Conservation (phyloP, 1,140 invertebrate species). For the Fopius arisanus region DNA sequence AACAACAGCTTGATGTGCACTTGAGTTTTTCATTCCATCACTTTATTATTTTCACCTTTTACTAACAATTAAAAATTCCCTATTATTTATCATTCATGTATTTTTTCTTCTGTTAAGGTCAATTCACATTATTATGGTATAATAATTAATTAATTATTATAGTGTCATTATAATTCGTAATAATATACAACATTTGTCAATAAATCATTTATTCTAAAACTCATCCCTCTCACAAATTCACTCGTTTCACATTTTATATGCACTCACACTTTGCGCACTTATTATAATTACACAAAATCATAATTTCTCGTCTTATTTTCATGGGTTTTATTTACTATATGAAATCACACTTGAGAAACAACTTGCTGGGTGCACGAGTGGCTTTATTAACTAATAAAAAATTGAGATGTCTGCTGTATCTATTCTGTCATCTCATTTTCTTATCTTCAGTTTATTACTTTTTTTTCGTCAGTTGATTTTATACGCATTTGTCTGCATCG, state of each 20-base stretch:
- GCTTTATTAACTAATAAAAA: constrained; percentile 48
- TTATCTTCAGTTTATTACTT: neutral
- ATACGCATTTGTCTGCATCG: neutral
- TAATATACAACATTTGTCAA: constrained; percentile 67
- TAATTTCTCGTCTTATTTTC: constrained; percentile 15
- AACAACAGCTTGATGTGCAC: constrained; percentile 23
- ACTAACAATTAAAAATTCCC: constrained; percentile 63
- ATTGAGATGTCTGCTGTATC: constrained; percentile 27
- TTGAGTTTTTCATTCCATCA: constrained; percentile 7
- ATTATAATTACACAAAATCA: constrained; percentile 7
- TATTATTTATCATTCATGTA: constrained; percentile 58
- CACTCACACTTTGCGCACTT: constrained; percentile 14
- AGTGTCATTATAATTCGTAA: constrained; percentile 65
- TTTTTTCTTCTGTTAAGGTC: constrained; percentile 59
- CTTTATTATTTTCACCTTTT: constrained; percentile 35
- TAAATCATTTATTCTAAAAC: constrained; percentile 65
- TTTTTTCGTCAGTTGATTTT: neutral
- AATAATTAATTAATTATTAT: constrained; percentile 65
- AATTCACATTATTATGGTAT: constrained; percentile 65
- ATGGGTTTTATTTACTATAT: constrained; percentile 17
- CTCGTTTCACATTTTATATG: neutral
- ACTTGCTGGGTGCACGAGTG: constrained; percentile 56
- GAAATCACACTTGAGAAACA: constrained; percentile 47
- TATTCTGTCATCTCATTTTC: neutral
- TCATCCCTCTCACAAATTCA: constrained; percentile 41